A percentile compares a stretch with the other conserved stretches of the same genome.
Evolutionary conservation across 1,140 invertebrate genomes (phyloP).

Genomic region (Zophobas morio): DNA sequence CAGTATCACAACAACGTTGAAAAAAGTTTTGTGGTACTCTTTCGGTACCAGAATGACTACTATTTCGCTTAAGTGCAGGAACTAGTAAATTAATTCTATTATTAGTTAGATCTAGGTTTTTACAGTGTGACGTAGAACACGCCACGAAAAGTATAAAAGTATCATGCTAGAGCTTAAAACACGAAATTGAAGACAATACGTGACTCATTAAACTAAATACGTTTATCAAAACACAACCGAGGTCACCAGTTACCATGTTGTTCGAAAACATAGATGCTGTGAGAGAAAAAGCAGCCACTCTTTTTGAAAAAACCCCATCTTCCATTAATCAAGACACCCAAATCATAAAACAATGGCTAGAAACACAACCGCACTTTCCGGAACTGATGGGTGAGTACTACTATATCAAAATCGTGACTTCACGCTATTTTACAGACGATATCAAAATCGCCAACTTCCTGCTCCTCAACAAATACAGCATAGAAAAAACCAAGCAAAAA

Average conservation of each 20-base stretch:
- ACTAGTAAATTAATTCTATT: too few species aligned
- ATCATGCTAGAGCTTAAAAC: too few species aligned
- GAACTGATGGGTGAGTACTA: not conserved
- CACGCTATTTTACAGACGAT: not conserved
- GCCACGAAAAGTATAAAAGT: too few species aligned
- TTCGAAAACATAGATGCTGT: not conserved
- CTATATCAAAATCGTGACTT: not conserved
- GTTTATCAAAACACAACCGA: too few species aligned
- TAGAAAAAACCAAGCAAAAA: slow-evolving; percentile 36
- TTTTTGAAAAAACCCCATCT: not conserved
- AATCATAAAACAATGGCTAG: slow-evolving; percentile 1
- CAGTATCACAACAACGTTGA: too few species aligned
- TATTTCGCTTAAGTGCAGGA: too few species aligned
- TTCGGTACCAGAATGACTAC: too few species aligned
- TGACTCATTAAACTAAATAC: too few species aligned
- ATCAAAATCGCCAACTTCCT: not conserved
- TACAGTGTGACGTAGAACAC: too few species aligned
- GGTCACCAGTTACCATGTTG: not conserved
- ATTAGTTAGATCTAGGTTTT: too few species aligned
- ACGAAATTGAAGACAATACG: too few species aligned
- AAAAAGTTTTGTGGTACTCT: too few species aligned
- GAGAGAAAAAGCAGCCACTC: not conserved
- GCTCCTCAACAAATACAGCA: slow-evolving; percentile 7
- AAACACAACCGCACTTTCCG: not conserved
- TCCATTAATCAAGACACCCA: not conserved